These are phyloP conservation scores for Drosophila atroscutellata DNA, from an alignment of 2,888 invertebrate genomes.

Conservation along the genomic window DNA sequence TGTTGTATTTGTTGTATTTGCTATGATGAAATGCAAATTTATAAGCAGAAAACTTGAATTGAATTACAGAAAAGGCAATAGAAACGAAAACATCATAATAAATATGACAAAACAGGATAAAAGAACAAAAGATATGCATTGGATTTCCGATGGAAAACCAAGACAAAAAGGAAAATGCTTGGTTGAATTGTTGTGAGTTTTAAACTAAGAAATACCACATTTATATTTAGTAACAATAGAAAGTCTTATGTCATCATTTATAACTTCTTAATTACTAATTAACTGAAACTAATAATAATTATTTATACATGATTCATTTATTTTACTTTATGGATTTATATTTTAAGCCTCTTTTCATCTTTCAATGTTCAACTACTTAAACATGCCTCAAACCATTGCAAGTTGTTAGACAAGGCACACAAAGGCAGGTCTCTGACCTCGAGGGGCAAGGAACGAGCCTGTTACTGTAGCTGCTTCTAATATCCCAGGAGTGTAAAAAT, in stretches of 20 bases:
- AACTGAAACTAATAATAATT: background rate
- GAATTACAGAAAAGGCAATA: constrained; percentile 34
- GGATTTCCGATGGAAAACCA: constrained; percentile 15
- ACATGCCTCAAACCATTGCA: constrained; percentile 28
- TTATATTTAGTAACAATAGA: background rate
- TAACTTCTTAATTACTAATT: background rate
- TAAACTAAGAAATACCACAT: background rate
- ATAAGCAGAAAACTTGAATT: constrained; percentile 58
- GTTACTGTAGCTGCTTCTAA: constrained; percentile 9
- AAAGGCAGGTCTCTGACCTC: constrained; percentile 35
- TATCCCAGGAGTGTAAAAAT: constrained; percentile 30
- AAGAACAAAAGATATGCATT: constrained; percentile 59
- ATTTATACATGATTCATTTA: constrained; percentile 11
- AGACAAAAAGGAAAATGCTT: background rate
- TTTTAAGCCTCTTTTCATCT: background rate
- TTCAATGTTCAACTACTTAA: constrained; percentile 29
- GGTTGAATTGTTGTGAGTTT: background rate
- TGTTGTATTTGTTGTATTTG: constrained; percentile 5
- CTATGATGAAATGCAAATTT: constrained; percentile 72
- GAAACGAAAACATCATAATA: constrained; percentile 35
- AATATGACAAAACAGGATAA: constrained; percentile 37
- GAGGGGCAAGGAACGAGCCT: constrained; percentile 22
- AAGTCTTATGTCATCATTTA: background rate
- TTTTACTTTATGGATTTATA: background rate
- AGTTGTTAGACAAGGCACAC: constrained; percentile 19